phyloP scores from a whole-genome alignment of 2,888 invertebrate species.

The Silvanus unidentatus region DNA sequence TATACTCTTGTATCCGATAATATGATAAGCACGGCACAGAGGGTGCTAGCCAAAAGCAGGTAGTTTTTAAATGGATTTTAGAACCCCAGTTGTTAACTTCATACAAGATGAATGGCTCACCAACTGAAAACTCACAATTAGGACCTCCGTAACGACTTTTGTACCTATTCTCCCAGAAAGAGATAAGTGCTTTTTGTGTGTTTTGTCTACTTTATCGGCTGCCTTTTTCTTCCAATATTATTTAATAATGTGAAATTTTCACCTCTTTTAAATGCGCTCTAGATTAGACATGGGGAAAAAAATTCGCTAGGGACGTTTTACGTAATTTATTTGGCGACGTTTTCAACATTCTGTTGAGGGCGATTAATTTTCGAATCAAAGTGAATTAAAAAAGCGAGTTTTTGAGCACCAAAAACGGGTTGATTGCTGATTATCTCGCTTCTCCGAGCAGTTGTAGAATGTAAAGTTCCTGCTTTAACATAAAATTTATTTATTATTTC shows the following conservation, averaged over 20 bases:
- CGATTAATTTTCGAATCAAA: no score
- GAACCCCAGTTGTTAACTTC: conserved; percentile 40
- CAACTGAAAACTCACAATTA: conserved; percentile 44
- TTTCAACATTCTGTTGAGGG: no score
- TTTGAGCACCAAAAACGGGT: no score
- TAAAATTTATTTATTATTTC: no score
- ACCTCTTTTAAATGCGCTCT: conserved; percentile 19
- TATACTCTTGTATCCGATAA: conserved; percentile 11
- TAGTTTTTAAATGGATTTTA: conserved; percentile 43
- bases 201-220: conserved; percentile 7
- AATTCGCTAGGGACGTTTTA: conserved; percentile 2
- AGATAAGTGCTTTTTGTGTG: conserved; percentile 38
- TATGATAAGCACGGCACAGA: conserved; percentile 20
- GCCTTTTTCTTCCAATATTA: conserved; percentile 17
- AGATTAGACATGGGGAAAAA: background rate
- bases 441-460: no score
- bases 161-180: conserved; percentile 38
- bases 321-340: conserved; percentile 13
- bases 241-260: conserved; percentile 25
- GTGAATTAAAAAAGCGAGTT: no score
- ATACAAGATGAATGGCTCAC: conserved; percentile 42
- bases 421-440: no score
- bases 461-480: no score
- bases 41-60: conserved; percentile 35
- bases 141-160: conserved; percentile 36